Base-by-base conservation (phyloP, 2,797 vertebrate species). In the Monodelphis domestica region DNA sequence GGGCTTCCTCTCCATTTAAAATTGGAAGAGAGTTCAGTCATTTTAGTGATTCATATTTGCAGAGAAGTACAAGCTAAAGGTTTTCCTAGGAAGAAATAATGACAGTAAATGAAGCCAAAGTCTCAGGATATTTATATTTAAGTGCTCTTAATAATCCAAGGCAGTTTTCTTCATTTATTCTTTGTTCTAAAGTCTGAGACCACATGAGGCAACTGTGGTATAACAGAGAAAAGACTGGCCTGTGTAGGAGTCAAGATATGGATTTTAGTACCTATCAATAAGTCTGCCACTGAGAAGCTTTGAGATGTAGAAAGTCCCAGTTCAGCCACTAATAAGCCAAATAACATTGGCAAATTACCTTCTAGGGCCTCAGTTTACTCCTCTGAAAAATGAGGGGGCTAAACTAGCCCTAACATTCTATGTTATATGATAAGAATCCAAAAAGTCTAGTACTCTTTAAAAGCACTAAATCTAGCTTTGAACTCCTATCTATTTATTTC, bases 1-100 rank as follows among this genome's bases (percentile, higher is more conserved):
- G 33, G 88, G 92, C 96, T 53, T 94, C 15, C 70, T 95, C 93
- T 95, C 94, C 94, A 96, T 90, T 54, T 96, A 97, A 96, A 95
- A 96, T 89, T 91, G 88, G 88, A 96, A 89, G 90, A 93, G 94
- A 96, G 45, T 78, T 88, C 95, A 96, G 92, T 93, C 90, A 96
- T 70, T 91, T 94, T 28, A 95, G 92, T 96, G 91, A 92, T 96
- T 94, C 95, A 84, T 90, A 90, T 52, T 78, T 95, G 89, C 55
- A 93, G 92, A 96, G 70, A 94, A 93, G 56, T 95, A 88, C 93
- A 53, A 96, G 94, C 15, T 57, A 54, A 57, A 95, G 28, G 29
- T 93, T 93, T 95, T 96, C 93, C 45, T 90, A 59, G 93, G 33
- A 94, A 38, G 38, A 52, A 88, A 88, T 53, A 53, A n/a, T 33